phyloP scores from a whole-genome alignment of 2,888 invertebrate species.

The Tiphia femorata region DNA sequence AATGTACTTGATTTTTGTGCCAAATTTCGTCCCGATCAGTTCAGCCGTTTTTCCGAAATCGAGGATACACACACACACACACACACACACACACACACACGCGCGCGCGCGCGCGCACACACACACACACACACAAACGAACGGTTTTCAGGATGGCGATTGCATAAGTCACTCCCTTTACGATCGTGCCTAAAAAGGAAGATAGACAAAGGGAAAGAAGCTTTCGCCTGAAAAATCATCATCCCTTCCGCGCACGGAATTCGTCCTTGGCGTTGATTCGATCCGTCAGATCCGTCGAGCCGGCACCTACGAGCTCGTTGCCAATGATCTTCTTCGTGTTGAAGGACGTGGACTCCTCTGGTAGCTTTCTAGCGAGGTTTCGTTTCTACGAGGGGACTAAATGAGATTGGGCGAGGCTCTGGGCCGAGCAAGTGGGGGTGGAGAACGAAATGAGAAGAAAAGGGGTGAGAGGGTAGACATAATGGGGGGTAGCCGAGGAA shows the following conservation, averaged over 20 bases:
- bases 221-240: neutral
- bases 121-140: no score
- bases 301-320: neutral
- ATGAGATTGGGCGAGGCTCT: neutral
- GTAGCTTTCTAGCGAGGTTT: neutral
- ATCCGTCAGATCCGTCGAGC: neutral
- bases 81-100: no score
- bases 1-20: no score
- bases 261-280: neutral
- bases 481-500: constrained; percentile 43
- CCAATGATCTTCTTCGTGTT: neutral
- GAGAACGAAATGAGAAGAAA: constrained; percentile 15
- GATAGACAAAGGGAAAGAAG: neutral
- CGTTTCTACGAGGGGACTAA: no score
- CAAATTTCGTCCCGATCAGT: no score
- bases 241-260: neutral
- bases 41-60: no score
- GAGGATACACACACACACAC: no score
- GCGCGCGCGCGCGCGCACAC: no score
- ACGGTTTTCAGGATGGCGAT: no score
- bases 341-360: neutral
- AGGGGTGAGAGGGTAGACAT: constrained; percentile 18
- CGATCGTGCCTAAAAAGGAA: no score
- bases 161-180: no score
- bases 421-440: neutral